Percentiles rank a stretch among this genome's conserved stretches.
Conservation (phyloP, 1,140 invertebrate species). For the Bombus impatiens region DNA sequence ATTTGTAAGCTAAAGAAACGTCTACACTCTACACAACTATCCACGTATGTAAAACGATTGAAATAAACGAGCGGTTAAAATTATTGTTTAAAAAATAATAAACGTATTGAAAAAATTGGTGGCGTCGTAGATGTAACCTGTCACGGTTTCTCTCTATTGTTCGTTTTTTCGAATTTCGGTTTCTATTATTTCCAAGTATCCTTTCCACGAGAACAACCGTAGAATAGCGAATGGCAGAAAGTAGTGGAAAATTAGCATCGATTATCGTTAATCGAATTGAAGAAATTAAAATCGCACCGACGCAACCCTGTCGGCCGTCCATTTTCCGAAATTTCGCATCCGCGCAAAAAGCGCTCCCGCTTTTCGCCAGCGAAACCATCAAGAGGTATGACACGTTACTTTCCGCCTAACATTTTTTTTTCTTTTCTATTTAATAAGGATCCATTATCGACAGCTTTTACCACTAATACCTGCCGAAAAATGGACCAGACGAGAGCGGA, state of each 20-base stretch:
- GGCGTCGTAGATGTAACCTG: conserved; percentile 24
- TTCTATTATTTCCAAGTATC: neutral
- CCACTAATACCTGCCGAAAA: conserved; percentile 8
- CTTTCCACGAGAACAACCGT: neutral
- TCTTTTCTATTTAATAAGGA: conserved; percentile 27
- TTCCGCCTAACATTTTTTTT: neutral
- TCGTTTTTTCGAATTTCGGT: neutral
- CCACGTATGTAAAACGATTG: conserved; percentile 79
- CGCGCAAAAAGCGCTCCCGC: neutral
- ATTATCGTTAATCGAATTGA: conserved; percentile 4
- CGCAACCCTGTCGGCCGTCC: neutral
- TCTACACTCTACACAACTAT: conserved; percentile 82
- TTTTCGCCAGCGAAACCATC: conserved; percentile 11
- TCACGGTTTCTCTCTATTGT: neutral
- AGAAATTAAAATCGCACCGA: no score
- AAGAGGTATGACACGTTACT: conserved; percentile 8
- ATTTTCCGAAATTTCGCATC: neutral
- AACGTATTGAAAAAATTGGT: conserved; percentile 68
- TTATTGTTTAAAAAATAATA: conserved; percentile 81
- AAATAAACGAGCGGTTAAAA: conserved; percentile 81
- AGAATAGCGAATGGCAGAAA: neutral
- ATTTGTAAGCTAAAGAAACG: conserved; percentile 83
- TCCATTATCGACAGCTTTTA: conserved; percentile 39
- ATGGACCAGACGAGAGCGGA: neutral
- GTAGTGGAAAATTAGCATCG: no score